Conservation (phyloP, 2,888 invertebrate genomes). For the Lepidocyrtoides sp. region DNA sequence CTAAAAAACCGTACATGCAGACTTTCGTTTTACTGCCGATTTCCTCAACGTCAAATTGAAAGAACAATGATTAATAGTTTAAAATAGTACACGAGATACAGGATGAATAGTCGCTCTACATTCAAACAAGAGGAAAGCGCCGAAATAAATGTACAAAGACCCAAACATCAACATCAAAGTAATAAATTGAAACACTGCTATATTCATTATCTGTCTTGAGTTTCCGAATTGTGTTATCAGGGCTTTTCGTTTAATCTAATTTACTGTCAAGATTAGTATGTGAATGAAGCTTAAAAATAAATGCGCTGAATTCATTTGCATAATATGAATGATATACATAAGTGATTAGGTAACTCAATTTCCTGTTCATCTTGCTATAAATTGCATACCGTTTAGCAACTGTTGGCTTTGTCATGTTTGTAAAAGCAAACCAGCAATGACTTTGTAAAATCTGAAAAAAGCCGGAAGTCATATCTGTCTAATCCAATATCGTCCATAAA, state of each 20-base stretch:
- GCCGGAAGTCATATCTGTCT: conserved; percentile 28
- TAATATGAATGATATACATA: background rate
- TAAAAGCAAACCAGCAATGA: background rate
- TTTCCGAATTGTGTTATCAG: background rate
- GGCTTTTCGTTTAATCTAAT: background rate
- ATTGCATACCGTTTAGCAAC: background rate
- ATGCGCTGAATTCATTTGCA: background rate
- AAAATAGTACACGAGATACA: too few relatives aligned
- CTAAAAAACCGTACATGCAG: too few relatives aligned
- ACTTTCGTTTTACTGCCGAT: too few relatives aligned
- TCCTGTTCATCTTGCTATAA: background rate
- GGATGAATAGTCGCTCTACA: too few relatives aligned
- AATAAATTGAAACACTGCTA: too few relatives aligned
- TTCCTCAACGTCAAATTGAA: too few relatives aligned
- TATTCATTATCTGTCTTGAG: background rate
- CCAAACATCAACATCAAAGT: background rate
- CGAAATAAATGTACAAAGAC: too few relatives aligned
- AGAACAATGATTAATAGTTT: too few relatives aligned
- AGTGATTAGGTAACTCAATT: conserved; percentile 11
- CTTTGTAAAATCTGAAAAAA: background rate
- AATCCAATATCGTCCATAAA: background rate
- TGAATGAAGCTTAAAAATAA: background rate
- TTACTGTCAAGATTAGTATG: background rate
- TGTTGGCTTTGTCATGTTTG: background rate
- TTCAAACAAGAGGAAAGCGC: too few relatives aligned